Conservation (phyloP, 2,113 vertebrate genomes). For the Solea solea region DNA sequence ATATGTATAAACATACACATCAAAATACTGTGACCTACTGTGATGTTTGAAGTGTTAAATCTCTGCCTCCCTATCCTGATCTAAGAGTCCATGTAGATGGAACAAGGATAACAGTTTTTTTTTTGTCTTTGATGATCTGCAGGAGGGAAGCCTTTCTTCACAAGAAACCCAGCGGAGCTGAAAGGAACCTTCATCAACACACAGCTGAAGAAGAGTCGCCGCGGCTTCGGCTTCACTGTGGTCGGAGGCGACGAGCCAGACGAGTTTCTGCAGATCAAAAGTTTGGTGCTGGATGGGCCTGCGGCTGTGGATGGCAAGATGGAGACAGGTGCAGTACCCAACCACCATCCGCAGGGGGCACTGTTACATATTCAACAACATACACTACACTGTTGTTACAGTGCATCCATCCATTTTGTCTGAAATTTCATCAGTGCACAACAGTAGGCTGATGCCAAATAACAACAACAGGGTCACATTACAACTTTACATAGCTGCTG, state of each 20-base stretch:
- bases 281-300: constrained; percentile 95
- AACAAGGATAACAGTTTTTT: neutral
- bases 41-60: too few relatives aligned
- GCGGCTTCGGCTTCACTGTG: constrained; percentile 97
- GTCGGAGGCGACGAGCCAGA: constrained; percentile 97
- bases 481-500: neutral
- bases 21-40: too few relatives aligned
- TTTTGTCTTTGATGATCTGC: constrained; percentile 5
- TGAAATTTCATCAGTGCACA: constrained; percentile 1
- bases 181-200: constrained; percentile 98
- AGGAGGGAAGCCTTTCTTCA: constrained; percentile 97
- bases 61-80: too few relatives aligned
- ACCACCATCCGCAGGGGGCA: constrained; percentile 51
- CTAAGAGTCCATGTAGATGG: neutral
- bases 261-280: constrained; percentile 99
- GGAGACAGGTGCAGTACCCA: constrained; percentile 91
- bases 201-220: constrained; percentile 94
- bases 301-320: constrained; percentile 97
- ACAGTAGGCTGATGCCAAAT: neutral
- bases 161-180: constrained; percentile 95
- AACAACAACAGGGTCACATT: neutral
- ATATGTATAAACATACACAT: too few relatives aligned
- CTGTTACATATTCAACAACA: constrained; percentile 53
- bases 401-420: neutral
- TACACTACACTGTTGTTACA: neutral